phyloP scores from a whole-genome alignment of 2,113 vertebrate species.

The Ptyas mucosa region DNA sequence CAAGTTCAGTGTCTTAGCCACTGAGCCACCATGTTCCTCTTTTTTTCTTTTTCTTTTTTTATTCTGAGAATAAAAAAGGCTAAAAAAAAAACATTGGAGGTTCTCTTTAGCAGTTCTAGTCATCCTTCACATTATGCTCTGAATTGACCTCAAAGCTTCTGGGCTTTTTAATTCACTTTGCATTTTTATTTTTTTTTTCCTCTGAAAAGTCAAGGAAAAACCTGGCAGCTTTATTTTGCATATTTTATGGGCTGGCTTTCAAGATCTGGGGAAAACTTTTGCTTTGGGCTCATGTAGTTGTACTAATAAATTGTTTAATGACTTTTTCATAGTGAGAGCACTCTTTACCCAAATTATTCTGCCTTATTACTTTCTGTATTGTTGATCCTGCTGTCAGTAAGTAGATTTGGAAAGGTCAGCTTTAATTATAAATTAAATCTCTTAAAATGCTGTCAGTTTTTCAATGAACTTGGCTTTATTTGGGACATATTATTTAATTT shows the following conservation, averaged over 20 bases:
- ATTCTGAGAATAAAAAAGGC: neutral
- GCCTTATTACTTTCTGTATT: neutral
- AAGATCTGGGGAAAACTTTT: slow-evolving; percentile 13
- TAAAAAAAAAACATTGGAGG: neutral
- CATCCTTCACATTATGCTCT: neutral
- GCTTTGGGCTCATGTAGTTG: slow-evolving; percentile 10
- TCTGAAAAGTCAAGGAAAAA: slow-evolving; percentile 22
- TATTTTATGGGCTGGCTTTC: slow-evolving; percentile 12
- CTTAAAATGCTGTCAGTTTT: neutral
- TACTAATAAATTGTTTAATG: slow-evolving; percentile 22
- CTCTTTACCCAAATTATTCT: neutral
- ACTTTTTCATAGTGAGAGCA: neutral
- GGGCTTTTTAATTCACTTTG: neutral
- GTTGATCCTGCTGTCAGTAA: neutral
- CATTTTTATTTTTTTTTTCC: slow-evolving; percentile 22
- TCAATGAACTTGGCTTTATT: neutral
- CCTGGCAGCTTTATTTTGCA: slow-evolving; percentile 12
- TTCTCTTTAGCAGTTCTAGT: neutral
- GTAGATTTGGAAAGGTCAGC: neutral
- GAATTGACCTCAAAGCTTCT: neutral
- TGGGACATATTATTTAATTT: neutral
- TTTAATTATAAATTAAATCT: neutral
- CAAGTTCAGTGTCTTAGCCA: too few species aligned
- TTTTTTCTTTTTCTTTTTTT: too few species aligned
- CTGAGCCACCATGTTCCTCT: too few species aligned